Base-by-base conservation (phyloP, 2,888 invertebrate species). In the Drosophila nr. fundita region DNA sequence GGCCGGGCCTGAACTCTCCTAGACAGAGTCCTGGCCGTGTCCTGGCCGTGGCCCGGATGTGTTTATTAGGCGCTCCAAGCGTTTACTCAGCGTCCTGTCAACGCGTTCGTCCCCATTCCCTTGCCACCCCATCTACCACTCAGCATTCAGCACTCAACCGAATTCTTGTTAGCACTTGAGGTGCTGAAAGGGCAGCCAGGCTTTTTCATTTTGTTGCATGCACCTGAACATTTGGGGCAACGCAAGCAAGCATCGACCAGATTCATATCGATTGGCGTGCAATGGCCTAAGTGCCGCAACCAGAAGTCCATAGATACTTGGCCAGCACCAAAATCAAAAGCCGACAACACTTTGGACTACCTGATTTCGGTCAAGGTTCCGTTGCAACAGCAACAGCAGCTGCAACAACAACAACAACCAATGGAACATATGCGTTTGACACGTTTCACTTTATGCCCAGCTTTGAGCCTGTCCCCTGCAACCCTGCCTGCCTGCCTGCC, bases 51-150 rank as follows among this genome's bases (percentile, higher is more conserved):
- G 57, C 27, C 57, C 52, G 64, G 45, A 64, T 63, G 55, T 76
- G 72, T 86, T 83, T 83, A 87, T 87, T 90, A 78, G 72, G 59
- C 73, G 73, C 67, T 73, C 76, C 69, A 67, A 69, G 60, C 76
- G 70, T 68, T 84, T 74, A 71, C 68, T 62, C 49, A 68, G 65
- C 58, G 27, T 62, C 29, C 58, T 59, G 27, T 64, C 42, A 57
- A 32, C 50, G 38, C 29, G 32, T 24, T 61, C 48, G 61, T 18
- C 32, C 8, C 13, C 7, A 38, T 6, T 21, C 36, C 4, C 8
- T 13, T 13, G 7, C 29, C 52, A 4, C 10, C 4, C 15, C 45
- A 1, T 24, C 15, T 4, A 6, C 21, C 59, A 18, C 49, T 50
- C 48, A n/a, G 42, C 36, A n/a, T 21, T 21, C 36, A 55, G 29